phyloP scores from a whole-genome alignment of 1,140 invertebrate species.

The Apis florea region DNA sequence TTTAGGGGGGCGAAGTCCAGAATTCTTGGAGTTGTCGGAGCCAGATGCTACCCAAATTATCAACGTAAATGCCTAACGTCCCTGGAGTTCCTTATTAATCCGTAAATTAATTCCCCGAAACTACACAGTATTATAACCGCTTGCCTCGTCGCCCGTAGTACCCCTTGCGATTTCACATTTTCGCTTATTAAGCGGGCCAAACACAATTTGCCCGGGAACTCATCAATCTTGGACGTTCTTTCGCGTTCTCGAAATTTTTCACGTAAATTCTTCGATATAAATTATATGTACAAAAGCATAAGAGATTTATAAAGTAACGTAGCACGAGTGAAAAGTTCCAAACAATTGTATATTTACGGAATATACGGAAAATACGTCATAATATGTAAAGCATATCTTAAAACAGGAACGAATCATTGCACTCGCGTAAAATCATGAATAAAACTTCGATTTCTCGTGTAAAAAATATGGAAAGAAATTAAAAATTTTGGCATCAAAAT shows the following conservation, averaged over 20 bases:
- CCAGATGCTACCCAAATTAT: conserved; percentile 63
- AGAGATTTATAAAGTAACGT: background rate
- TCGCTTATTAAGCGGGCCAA: conserved; percentile 21
- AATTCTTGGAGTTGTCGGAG: conserved; percentile 37
- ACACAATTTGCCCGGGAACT: background rate
- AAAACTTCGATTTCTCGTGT: too few species aligned
- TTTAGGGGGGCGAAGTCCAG: conserved; percentile 4
- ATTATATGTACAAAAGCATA: background rate
- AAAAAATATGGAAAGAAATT: too few species aligned
- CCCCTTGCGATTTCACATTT: conserved; percentile 20
- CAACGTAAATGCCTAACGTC: conserved; percentile 55
- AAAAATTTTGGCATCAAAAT: too few species aligned
- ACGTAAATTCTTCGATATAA: background rate
- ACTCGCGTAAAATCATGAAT: too few species aligned
- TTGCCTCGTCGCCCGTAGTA: conserved; percentile 31
- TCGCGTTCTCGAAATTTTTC: background rate
- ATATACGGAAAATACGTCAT: background rate
- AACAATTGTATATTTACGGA: background rate
- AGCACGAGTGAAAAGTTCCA: background rate
- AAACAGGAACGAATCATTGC: too few species aligned
- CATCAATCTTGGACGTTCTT: background rate
- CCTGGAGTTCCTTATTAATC: conserved; percentile 61
- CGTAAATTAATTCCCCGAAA: conserved; percentile 65
- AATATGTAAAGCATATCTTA: too few species aligned
- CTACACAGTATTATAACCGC: conserved; percentile 48